Base-by-base conservation (phyloP, 2,888 invertebrate genomes). In the Tortrix viridana region DNA sequence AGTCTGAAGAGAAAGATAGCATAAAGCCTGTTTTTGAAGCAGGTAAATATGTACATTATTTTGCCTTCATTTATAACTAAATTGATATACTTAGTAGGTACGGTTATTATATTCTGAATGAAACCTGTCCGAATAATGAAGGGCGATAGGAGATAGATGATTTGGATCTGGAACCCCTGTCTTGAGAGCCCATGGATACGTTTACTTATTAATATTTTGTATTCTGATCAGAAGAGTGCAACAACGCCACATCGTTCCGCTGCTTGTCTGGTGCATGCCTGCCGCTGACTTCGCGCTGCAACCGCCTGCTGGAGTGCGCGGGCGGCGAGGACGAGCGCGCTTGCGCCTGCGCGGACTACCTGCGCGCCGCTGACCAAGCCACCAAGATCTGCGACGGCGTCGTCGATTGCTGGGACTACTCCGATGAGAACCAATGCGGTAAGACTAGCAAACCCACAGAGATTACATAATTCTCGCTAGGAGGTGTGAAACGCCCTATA, bases 381-480 rank as follows among this genome's bases (percentile, higher is more conserved):
- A 92, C 95, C 14, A 96, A 96, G 82, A 95, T 96, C 54, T 96
- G 96, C 76, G 96, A 96, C 74, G 96, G 96, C 1, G 92, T 95
- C 23, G 94, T 95, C 1, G 96, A 96, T 75, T 96, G 96, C 75
- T 95, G 95, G 94, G 96, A 96, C 79, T 96, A 94, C 77, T 95
- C 96, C 0, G 96, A 96, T 80, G 96, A 96, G 84, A 94, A 94
- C 73, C 92, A 94, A 70, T 96, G 96, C 80, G 96, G 96, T 96
- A 92, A 85, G 12, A 26, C 9, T 26, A 12, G 9, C 2, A 9
- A 32, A 12, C 12, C 12, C 12, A 12, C 32, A 2, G 32, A 32
- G 9, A 32, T 32, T 3, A 12, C 0, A 32, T n/a, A n/a, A n/a
- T n/a, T n/a, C n/a, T n/a, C n/a, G n/a, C n/a, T n/a, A n/a, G n/a